Base-by-base conservation (phyloP, 2,797 vertebrate genomes). In the Morelia viridis region DNA sequence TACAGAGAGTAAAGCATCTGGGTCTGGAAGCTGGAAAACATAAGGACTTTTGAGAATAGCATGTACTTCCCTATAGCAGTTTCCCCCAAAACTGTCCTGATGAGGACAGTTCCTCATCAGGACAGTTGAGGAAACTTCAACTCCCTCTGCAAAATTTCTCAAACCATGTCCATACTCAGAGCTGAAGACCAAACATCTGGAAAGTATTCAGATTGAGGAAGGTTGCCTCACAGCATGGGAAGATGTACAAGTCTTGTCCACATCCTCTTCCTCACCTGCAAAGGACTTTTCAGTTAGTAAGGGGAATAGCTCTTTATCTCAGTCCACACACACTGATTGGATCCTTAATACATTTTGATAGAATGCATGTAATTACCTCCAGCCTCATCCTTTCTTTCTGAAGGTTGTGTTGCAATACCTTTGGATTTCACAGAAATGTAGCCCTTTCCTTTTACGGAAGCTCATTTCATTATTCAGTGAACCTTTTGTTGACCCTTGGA, bases 401-500 rank as follows among this genome's bases (percentile, higher is more conserved):
- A 90, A 90, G 90, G 94, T 88, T 92, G 95, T 94, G 91, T 1
- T 1, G 0, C 61, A 89, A 92, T 15, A 53, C 58, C 41, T 94
- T 94, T 94, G 91, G 88, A 93, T 96, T 96, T 95, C 88, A 62
- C 4, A 1, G 93, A 94, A 94, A 96, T 94, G 93, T 26, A 22
- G 86, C 92, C 65, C 94, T 97, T 96, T 96, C 95, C 91, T 95
- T 95, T 97, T 94, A 92, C 93, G 94, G 12, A 17, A 94, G 64
- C 95, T 96, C 95, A 95, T 97, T 98, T 97, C 96, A 97, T 97
- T 98, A 97, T 96, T 96, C 93, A 0, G 0, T 89, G 96, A 97
- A 97, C 97, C 96, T 96, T 96, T 96, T 2, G 2, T 92, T 97
- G 96, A 97, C 97, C 96, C 96, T 95, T 80, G 0, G 94, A 96